Percentiles rank a stretch among this genome's conserved stretches.
Evolutionary conservation across 1,140 invertebrate species (phyloP).

Genomic region (Teleopsis dalmanni): DNA sequence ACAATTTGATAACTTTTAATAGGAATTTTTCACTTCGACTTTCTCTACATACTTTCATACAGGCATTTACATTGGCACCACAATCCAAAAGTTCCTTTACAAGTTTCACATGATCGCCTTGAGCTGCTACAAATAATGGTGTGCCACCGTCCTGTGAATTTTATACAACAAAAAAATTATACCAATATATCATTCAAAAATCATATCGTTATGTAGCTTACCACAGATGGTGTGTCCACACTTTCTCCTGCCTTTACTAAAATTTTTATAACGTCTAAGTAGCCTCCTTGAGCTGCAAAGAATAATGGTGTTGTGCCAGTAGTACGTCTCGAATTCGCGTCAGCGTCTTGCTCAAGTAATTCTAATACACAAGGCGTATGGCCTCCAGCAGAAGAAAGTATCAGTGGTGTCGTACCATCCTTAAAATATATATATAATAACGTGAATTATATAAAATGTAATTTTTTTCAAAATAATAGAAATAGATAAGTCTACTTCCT

Average conservation of each 20-base stretch:
- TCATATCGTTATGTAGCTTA: conserved; percentile 42
- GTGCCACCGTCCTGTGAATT: conserved; percentile 85
- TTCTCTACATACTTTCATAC: conserved; percentile 69
- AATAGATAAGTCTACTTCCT: too few relatives aligned
- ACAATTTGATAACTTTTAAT: too few relatives aligned
- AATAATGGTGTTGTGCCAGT: conserved; percentile 86
- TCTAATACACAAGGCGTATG: conserved; percentile 80
- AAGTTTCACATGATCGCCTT: conserved; percentile 82
- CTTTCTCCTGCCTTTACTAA: conserved; percentile 69
- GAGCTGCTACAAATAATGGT: conserved; percentile 82
- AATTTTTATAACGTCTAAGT: conserved; percentile 68
- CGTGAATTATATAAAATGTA: too few relatives aligned
- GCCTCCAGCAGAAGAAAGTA: conserved; percentile 80
- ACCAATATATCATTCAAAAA: neutral
- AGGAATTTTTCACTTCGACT: too few relatives aligned
- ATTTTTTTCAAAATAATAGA: neutral
- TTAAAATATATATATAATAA: conserved; percentile 36
- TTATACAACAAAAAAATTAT: neutral
- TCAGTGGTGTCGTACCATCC: conserved; percentile 89
- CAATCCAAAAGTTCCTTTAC: conserved; percentile 69
- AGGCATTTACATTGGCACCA: conserved; percentile 74
- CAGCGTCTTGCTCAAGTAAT: conserved; percentile 80
- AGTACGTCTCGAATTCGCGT: conserved; percentile 70
- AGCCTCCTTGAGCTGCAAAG: conserved; percentile 86
- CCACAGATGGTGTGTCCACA: conserved; percentile 73